phyloP scores from a whole-genome alignment of 2,797 vertebrate genomes.

The Etheostoma perlongum region DNA sequence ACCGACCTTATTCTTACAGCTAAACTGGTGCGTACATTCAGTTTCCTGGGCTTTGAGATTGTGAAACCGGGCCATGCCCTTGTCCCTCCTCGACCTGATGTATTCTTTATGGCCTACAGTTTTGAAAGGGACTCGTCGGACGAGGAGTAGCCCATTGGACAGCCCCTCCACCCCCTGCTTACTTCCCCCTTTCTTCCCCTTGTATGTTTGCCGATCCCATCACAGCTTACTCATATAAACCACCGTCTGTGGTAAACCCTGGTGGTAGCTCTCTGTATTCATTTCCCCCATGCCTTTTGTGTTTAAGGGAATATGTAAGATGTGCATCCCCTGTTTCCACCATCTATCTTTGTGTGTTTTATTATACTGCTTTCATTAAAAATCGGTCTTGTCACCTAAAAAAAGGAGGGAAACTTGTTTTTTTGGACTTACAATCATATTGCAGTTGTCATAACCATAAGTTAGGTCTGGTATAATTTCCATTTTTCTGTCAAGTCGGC shows the following conservation, averaged over 20 bases:
- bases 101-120: constrained; percentile 90
- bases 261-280: constrained; percentile 50
- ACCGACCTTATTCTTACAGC: constrained; percentile 63
- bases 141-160: constrained; percentile 83
- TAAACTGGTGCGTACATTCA: constrained; percentile 89
- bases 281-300: constrained; percentile 63
- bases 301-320: constrained; percentile 72
- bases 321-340: constrained; percentile 59
- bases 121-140: constrained; percentile 89
- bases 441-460: constrained; percentile 62
- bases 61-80: constrained; percentile 90
- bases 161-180: constrained; percentile 30
- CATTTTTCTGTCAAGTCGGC: constrained; percentile 23
- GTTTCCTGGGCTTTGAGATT: constrained; percentile 91
- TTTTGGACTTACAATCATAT: constrained; percentile 55
- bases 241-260: constrained; percentile 40
- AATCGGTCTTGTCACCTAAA: constrained; percentile 58
- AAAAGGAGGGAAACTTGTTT: constrained; percentile 52
- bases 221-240: constrained; percentile 34
- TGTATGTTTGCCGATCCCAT: constrained; percentile 36
- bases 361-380: constrained; percentile 57
- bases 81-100: constrained; percentile 88
- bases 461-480: constrained; percentile 42
- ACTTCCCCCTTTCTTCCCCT: constrained; percentile 19
- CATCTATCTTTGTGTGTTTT: constrained; percentile 53